Conservation (phyloP, 2,797 vertebrate genomes). For the Tapirus indicus region DNA sequence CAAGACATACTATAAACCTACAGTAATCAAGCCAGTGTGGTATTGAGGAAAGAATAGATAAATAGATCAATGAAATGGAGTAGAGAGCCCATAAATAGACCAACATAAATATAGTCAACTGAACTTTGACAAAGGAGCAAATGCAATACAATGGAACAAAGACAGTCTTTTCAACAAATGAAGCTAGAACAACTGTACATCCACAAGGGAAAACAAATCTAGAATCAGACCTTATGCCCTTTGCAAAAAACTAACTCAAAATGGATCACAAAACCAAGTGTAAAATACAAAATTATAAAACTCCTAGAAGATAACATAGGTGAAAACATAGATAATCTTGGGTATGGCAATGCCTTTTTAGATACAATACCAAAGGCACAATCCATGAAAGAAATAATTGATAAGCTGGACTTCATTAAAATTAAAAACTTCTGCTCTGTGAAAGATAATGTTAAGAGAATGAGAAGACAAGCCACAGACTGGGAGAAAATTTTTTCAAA, state of each 20-base stretch:
- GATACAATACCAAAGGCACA: neutral
- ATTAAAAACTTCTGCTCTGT: neutral
- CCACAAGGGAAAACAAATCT: neutral
- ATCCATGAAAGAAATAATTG: neutral
- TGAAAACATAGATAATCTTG: neutral
- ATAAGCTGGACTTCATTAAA: neutral
- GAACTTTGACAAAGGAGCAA: neutral
- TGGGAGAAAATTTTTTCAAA: neutral
- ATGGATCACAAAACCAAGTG: neutral
- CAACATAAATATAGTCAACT: neutral
- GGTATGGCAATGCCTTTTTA: neutral
- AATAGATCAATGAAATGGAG: neutral
- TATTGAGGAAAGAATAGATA: neutral
- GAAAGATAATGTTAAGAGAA: neutral
- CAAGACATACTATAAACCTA: neutral
- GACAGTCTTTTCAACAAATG: neutral
- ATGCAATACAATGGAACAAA: neutral
- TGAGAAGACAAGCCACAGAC: neutral
- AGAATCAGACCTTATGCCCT: neutral
- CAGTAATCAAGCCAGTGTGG: neutral
- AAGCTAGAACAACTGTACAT: neutral
- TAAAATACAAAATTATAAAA: neutral
- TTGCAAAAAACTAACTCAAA: neutral
- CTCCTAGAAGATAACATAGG: neutral
- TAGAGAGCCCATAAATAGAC: neutral